Percentiles rank a stretch among this genome's conserved stretches.
Conservation (phyloP, 2,113 vertebrate genomes). For the Lycaon pictus region DNA sequence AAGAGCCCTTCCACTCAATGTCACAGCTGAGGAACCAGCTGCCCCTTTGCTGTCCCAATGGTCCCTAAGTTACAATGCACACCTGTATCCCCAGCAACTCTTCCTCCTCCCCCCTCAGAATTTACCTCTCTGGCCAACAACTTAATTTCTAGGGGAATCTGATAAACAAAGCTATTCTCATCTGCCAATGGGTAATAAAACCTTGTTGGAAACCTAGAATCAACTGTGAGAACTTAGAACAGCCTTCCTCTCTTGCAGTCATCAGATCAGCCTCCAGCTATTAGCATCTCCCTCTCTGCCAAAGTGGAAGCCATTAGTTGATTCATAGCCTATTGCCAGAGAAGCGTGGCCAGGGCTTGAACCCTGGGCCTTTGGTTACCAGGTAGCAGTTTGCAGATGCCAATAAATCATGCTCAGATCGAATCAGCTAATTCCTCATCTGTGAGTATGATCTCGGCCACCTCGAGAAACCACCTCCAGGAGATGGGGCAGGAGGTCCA, state of each 20-base stretch:
- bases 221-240: background rate
- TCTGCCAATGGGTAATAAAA: background rate
- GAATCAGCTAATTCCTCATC: background rate
- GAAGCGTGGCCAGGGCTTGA: background rate
- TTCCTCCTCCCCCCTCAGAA: background rate
- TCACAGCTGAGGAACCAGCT: background rate
- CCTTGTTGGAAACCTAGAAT: background rate
- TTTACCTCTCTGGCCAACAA: background rate
- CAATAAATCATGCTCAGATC: background rate
- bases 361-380: slow-evolving; percentile 40
- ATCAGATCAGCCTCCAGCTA: slow-evolving; percentile 7
- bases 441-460: background rate
- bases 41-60: no score
- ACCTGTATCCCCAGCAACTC: background rate
- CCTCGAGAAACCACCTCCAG: background rate
- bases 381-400: slow-evolving; percentile 43
- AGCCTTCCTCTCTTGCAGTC: slow-evolving; percentile 12
- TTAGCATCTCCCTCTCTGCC: slow-evolving; percentile 49
- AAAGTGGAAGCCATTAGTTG: slow-evolving; percentile 50
- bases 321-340: slow-evolving; percentile 42
- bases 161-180: background rate
- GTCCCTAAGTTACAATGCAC: background rate
- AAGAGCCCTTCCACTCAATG: background rate
- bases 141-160: background rate
- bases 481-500: background rate